Evolutionary conservation across 2,113 vertebrate genomes (phyloP), one percentile per base, ranked within the genome.

Genomic region (Gymnobelideus leadbeateri): DNA sequence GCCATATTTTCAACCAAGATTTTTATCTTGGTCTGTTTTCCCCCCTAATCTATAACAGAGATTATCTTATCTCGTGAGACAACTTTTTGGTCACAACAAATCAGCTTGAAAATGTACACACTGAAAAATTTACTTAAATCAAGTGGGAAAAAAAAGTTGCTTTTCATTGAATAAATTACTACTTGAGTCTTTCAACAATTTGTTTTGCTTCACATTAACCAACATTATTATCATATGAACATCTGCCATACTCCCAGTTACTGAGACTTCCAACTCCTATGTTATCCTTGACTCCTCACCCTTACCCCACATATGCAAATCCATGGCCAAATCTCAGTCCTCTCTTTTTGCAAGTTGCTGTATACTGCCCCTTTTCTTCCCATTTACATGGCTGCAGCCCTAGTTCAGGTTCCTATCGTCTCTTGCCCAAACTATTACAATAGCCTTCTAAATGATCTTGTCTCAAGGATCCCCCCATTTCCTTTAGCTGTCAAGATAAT

Each of bases 1-100:
- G 98, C 98, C 98, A 50, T 95, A 96, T 98, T 98, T 98, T 98
- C 98, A 95, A 98, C 97, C 96, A 97, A 97, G 97, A 96, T 97
- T 98, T 97, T 97, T 98, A 97, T 98, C 97, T 89, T 97, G 97
- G 98, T 98, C 97, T 98, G 68, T 77, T 43, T 77, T 68, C 31
- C 7, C 37, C 97, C 98, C 96, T 98, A 95, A 98, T 98, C 98
- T 97, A 91, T 94, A 98, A 98, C 95, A 97, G 97, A 98, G 97
- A 97, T 98, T 97, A 96, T 97, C 97, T 98, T 96, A 98, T 97
- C 97, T 98, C 98, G 96, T 96, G 95, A 96, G 97, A 98, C 97
- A 98, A 97, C 94, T 93, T 97, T 98, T 98, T 97, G 97, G 96
- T 98, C 98, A 98, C 94, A 94, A 97, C 97, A 98, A 98, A 98